phyloP scores from a whole-genome alignment of 2,888 invertebrate species.

The Endotricha flammealis region DNA sequence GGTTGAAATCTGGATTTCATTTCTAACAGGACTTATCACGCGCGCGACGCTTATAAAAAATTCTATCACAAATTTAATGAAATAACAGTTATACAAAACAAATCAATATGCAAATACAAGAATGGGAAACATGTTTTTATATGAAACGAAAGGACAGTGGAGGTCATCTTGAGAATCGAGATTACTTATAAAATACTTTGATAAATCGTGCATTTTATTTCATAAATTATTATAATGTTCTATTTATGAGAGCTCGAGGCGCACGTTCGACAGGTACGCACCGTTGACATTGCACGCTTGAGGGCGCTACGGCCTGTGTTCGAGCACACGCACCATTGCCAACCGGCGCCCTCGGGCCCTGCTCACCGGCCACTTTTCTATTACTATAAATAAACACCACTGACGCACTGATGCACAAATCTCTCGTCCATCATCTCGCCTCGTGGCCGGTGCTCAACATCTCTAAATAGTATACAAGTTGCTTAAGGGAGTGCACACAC shows the following conservation, averaged over 20 bases:
- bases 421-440: constrained; percentile 3
- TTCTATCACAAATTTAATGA: too few relatives aligned
- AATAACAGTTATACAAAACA: too few relatives aligned
- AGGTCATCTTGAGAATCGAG: too few relatives aligned
- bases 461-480: too few relatives aligned
- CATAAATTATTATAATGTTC: constrained; percentile 10
- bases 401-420: constrained; percentile 17
- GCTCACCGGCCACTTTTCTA: constrained; percentile 35
- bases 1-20: too few relatives aligned
- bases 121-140: too few relatives aligned
- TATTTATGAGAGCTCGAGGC: constrained; percentile 13
- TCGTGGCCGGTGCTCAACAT: neutral
- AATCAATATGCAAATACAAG: too few relatives aligned
- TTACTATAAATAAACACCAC: constrained; percentile 50
- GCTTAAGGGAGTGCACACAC: too few relatives aligned
- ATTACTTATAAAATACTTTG: too few relatives aligned
- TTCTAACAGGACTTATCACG: too few relatives aligned
- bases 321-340: constrained; percentile 59
- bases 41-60: too few relatives aligned
- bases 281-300: constrained; percentile 45
- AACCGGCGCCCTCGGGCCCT: constrained; percentile 34
- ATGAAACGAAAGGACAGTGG: too few relatives aligned
- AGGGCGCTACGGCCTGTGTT: constrained; percentile 38
- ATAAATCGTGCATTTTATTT: constrained; percentile 16
- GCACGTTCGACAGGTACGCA: constrained; percentile 22